These are phyloP conservation scores for Pholis gunnellus DNA, from an alignment of 2,113 vertebrate species.

Conservation along the genomic window DNA sequence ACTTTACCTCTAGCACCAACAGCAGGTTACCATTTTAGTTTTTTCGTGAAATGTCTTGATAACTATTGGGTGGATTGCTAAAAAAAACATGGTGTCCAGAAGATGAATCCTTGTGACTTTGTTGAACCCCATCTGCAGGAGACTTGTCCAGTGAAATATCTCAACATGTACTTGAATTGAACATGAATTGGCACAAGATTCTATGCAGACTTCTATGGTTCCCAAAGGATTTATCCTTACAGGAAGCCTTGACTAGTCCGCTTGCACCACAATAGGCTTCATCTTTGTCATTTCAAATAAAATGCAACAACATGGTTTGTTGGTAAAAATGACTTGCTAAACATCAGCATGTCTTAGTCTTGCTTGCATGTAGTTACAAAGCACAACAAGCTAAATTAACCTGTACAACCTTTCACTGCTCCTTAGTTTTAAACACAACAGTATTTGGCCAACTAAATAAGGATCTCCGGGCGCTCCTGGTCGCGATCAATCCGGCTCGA, in stretches of 20 bases:
- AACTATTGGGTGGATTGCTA: not conserved
- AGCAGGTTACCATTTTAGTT: not conserved
- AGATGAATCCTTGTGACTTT: not conserved
- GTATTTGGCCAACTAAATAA: slow-evolving; percentile 47
- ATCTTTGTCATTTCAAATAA: not conserved
- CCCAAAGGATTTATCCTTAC: not conserved
- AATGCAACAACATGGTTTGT: not conserved
- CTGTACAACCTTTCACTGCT: slow-evolving; percentile 16
- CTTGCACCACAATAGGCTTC: not conserved
- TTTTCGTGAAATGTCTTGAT: not conserved
- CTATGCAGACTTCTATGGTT: not conserved
- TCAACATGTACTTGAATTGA: not conserved
- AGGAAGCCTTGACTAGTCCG: not conserved
- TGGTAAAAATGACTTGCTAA: not conserved
- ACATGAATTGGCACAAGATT: not conserved
- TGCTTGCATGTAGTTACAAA: not conserved
- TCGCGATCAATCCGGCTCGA: slow-evolving; percentile 58
- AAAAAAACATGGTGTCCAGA: not conserved
- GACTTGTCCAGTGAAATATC: not conserved
- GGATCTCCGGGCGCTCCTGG: slow-evolving; percentile 28
- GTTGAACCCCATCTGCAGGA: not conserved
- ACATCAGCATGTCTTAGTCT: not conserved
- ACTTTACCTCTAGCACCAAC: not conserved
- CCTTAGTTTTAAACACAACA: slow-evolving; percentile 34
- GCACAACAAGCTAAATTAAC: slow-evolving; percentile 31